Conservation (phyloP, 2,797 vertebrate genomes). For the Myripristis jacobus region DNA sequence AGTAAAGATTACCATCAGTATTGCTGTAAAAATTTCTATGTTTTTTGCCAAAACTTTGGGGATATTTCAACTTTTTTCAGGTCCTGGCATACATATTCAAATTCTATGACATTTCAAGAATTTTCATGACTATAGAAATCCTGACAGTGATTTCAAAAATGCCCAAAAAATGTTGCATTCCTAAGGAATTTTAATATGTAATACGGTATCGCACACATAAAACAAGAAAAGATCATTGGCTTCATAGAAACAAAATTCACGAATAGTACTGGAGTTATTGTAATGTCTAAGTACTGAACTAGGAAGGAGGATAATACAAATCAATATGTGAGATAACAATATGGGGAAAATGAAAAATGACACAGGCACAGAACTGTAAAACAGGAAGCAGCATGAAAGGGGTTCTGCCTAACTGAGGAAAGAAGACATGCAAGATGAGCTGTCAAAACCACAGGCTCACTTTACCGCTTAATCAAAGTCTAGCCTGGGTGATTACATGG, state of each 20-base stretch:
- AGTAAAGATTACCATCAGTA: no score
- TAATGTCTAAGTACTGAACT: slow-evolving; percentile 10
- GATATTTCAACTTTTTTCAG: no score
- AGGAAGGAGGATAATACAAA: slow-evolving; percentile 19
- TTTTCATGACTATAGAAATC: no score
- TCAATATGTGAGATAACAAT: slow-evolving; percentile 27
- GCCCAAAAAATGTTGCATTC: no score
- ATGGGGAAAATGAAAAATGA: slow-evolving; percentile 18
- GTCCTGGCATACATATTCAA: no score
- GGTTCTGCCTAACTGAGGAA: slow-evolving; percentile 35
- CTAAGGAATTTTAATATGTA: no score
- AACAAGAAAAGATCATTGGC: neutral
- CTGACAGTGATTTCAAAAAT: no score
- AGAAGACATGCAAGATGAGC: slow-evolving; percentile 48
- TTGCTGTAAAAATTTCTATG: no score
- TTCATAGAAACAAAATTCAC: slow-evolving; percentile 4
- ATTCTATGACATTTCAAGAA: no score
- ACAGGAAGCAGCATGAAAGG: slow-evolving; percentile 47
- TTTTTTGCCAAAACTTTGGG: no score
- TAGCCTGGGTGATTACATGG: slow-evolving; percentile 67
- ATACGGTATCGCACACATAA: no score
- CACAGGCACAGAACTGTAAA: slow-evolving; percentile 30
- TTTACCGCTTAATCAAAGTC: slow-evolving; percentile 72
- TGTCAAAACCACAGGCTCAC: slow-evolving; percentile 65
- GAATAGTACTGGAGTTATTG: slow-evolving; percentile 19